phyloP scores from a whole-genome alignment of 2,113 vertebrate genomes.

The Athene cunicularia region DNA sequence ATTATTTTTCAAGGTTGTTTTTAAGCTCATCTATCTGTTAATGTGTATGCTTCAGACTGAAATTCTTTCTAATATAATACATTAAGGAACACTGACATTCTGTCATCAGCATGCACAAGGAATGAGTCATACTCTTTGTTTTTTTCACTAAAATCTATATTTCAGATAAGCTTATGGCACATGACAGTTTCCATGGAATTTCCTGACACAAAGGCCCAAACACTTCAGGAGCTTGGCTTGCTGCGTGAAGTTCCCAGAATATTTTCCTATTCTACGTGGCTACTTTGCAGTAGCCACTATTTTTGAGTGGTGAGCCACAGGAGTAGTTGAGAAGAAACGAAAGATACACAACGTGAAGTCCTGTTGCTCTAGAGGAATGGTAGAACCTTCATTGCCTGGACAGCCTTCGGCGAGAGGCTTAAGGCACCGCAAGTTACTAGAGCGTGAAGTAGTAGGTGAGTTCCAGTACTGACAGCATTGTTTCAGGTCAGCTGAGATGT shows the following conservation, averaged over 20 bases:
- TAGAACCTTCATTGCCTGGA: neutral
- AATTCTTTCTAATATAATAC: neutral
- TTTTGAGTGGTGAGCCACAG: neutral
- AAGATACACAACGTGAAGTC: neutral
- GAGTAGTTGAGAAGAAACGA: neutral
- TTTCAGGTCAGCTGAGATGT: neutral
- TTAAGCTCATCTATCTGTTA: conserved; percentile 27
- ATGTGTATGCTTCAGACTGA: neutral
- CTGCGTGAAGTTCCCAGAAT: neutral
- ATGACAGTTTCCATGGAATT: neutral
- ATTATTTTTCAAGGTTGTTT: conserved; percentile 59
- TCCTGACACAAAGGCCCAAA: neutral
- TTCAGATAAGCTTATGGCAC: neutral
- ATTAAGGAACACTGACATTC: conserved; percentile 15
- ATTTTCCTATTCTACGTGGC: neutral
- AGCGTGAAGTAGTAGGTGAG: neutral
- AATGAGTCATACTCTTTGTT: neutral
- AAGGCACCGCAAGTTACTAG: neutral
- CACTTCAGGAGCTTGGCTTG: neutral
- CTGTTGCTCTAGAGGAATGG: neutral
- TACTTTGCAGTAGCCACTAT: neutral
- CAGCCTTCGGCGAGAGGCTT: neutral
- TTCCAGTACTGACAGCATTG: neutral
- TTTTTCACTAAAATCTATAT: neutral
- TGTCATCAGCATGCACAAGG: neutral